Base-by-base conservation (phyloP, 2,888 invertebrate species). In the Lutraria lutraria region DNA sequence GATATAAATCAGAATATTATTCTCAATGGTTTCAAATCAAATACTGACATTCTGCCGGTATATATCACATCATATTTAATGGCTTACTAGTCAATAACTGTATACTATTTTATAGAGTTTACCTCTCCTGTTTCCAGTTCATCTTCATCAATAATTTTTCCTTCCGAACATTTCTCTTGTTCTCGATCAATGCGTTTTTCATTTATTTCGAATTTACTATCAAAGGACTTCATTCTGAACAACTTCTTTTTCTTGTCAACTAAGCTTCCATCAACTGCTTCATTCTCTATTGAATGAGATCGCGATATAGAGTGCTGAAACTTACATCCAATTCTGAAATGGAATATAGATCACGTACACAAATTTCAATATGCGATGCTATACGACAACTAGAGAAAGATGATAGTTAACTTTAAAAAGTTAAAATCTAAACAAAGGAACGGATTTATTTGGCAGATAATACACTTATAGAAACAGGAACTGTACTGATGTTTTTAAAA, bases 81-180 rank as follows among this genome's bases (percentile, higher is more conserved):
- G n/a, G n/a, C n/a, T n/a, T n/a, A n/a, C n/a, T n/a, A n/a, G n/a
- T n/a, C n/a, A n/a, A n/a, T n/a, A n/a, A n/a, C n/a, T n/a, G n/a
- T 25, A 68, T 68, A n/a, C n/a, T n/a, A 68, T 25, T n/a, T 13
- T 1, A 6, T 6, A 54, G 12, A 15, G 4, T 16, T 31, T 85
- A 88, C 88, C 76, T 79, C 25, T 31, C 88, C 88, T n/a, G 81
- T 88, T 52, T 88, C 84, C 0, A 85, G 52, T 68, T 88, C 88
- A 63, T 88, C 88, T 25, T 88, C 88, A 3, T 85, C 88, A 13
- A 81, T 68, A 1, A 84, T 54, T 85, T 80, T 85, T n/a, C 85
- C 80, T 43, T 53, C 52, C 0, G 21, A 15, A 25, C 19, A 19
- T 31, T 85, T 85, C 0, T 80, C 85, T 34, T 56, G n/a, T 85